phyloP scores from a whole-genome alignment of 2,888 invertebrate genomes.

The Ophion ventricosus region DNA sequence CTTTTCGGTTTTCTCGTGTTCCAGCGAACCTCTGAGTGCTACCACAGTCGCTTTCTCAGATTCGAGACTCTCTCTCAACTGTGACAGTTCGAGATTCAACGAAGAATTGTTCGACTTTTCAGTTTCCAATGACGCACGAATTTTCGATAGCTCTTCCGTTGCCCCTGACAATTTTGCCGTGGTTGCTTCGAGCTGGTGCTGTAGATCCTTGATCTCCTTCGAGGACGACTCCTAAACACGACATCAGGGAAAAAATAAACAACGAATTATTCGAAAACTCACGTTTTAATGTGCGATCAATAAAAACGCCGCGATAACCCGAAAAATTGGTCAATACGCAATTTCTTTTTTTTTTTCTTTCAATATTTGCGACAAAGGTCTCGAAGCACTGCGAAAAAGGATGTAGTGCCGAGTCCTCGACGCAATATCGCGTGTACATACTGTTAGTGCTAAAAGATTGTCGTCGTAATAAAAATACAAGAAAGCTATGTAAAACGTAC shows the following conservation, averaged over 20 bases:
- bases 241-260: constrained; percentile 30
- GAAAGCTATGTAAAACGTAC: constrained; percentile 20
- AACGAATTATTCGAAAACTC: constrained; percentile 37
- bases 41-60: constrained; percentile 75
- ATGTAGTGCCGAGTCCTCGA: constrained; percentile 31
- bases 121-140: constrained; percentile 73
- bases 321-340: not conserved
- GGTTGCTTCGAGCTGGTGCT: constrained; percentile 75
- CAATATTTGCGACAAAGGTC: not conserved
- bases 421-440: constrained; percentile 10
- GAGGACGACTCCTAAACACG: constrained; percentile 76
- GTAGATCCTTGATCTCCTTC: constrained; percentile 75
- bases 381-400: constrained; percentile 13
- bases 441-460: not conserved
- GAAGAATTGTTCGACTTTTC: constrained; percentile 78
- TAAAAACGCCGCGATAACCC: not conserved
- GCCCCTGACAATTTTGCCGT: constrained; percentile 70
- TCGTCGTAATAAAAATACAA: not conserved
- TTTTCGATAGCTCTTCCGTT: constrained; percentile 73
- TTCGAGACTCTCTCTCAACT: constrained; percentile 77
- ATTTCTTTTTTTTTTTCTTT: not conserved
- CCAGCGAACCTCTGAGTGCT: constrained; percentile 74
- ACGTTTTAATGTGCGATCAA: not conserved
- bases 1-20: constrained; percentile 89
- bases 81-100: constrained; percentile 76